Conservation (phyloP, 2,113 vertebrate species). For the Lasiurus cinereus region DNA sequence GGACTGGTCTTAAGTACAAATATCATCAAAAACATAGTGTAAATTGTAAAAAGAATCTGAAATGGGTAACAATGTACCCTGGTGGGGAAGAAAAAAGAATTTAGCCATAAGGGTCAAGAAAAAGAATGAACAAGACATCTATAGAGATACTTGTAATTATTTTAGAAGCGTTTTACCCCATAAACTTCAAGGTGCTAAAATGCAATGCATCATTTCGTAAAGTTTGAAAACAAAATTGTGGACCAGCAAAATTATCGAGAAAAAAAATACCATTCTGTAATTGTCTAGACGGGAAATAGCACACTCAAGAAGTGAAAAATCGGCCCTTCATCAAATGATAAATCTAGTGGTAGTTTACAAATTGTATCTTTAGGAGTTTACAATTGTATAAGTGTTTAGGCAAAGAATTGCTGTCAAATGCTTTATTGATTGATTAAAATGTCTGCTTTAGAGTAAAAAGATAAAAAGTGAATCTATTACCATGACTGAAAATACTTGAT, state of each 20-base stretch:
- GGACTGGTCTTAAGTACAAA: background rate
- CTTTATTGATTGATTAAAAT: constrained; percentile 4
- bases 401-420: constrained; percentile 44
- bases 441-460: background rate
- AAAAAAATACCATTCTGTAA: constrained; percentile 75
- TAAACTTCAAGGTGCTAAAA: constrained; percentile 8
- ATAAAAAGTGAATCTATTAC: constrained; percentile 11
- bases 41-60: constrained; percentile 58
- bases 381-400: constrained; percentile 24
- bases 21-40: background rate
- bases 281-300: constrained; percentile 89
- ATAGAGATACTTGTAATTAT: background rate
- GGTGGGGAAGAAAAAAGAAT: background rate
- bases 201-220: constrained; percentile 57
- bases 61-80: background rate
- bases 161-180: background rate
- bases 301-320: constrained; percentile 81
- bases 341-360: constrained; percentile 74
- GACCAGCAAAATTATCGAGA: constrained; percentile 74
- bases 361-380: constrained; percentile 71
- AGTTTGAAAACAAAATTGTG: constrained; percentile 78
- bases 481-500: background rate
- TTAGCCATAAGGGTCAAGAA: background rate
- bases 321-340: constrained; percentile 80
- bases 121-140: background rate